Evolutionary conservation across 2,888 invertebrate genomes (phyloP).

Genomic region (Stenodera caucasica): DNA sequence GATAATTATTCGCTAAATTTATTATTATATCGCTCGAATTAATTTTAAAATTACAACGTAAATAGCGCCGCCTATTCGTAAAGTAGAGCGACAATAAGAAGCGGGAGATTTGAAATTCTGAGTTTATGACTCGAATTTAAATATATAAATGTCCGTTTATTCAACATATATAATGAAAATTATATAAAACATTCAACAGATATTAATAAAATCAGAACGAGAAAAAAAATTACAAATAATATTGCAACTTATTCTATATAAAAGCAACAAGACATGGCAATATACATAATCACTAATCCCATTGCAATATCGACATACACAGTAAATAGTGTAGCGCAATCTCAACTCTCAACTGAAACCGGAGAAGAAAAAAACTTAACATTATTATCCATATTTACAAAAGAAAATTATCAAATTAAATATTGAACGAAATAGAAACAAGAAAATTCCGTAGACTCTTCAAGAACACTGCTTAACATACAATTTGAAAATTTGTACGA

Average conservation of each 20-base stretch:
- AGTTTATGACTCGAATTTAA: neutral
- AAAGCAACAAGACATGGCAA: slow-evolving; percentile 15
- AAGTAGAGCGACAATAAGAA: too few relatives aligned
- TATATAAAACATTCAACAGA: slow-evolving; percentile 11
- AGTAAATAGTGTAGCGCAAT: neutral
- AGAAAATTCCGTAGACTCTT: neutral
- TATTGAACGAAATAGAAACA: neutral
- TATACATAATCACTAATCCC: slow-evolving; percentile 12
- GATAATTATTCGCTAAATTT: too few relatives aligned
- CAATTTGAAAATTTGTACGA: slow-evolving; percentile 4
- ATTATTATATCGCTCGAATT: too few relatives aligned
- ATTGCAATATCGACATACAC: slow-evolving; percentile 9
- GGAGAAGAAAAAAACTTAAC: neutral
- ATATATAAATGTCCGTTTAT: slow-evolving; percentile 7
- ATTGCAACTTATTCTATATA: slow-evolving; percentile 10
- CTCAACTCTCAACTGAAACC: neutral
- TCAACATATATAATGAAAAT: slow-evolving; percentile 12
- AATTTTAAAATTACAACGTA: too few relatives aligned
- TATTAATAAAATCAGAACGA: slow-evolving; percentile 3
- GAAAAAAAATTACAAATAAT: slow-evolving; percentile 9
- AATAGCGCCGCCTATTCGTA: too few relatives aligned
- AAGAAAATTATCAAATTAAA: neutral
- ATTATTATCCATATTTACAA: neutral
- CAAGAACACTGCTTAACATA: neutral
- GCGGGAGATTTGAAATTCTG: too few relatives aligned